Conservation (phyloP, 23 tunicate species). For the Trididemnum miniatum region DNA sequence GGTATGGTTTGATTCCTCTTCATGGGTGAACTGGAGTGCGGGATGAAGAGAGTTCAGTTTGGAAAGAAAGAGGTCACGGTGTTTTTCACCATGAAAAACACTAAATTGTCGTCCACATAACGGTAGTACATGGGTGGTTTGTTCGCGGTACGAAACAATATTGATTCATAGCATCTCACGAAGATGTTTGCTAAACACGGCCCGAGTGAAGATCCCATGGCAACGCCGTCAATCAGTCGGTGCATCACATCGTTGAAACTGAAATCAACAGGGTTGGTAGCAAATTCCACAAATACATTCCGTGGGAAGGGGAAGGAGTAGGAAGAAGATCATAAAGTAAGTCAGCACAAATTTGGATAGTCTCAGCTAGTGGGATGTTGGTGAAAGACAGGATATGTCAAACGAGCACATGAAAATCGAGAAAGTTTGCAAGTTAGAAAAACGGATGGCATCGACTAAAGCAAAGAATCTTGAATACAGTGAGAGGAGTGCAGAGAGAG, state of each 20-base stretch:
- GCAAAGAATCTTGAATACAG: not conserved
- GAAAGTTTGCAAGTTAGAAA: not conserved
- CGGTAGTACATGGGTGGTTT: not conserved
- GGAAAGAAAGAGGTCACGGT: not conserved
- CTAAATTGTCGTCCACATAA: not conserved
- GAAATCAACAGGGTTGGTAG: not conserved
- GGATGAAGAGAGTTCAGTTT: not conserved
- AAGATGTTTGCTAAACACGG: not conserved
- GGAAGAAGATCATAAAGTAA: not conserved
- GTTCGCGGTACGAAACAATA: not conserved
- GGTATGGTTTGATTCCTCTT: not conserved
- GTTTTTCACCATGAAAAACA: not conserved
- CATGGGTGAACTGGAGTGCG: too few species aligned
- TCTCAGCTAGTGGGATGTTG: not conserved
- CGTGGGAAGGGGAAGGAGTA: not conserved
- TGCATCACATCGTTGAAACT: constrained; percentile 3
- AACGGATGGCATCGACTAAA: not conserved
- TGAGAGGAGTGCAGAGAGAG: not conserved
- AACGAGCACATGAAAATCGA: not conserved
- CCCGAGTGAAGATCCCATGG: constrained; percentile 4
- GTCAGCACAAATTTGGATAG: constrained; percentile 10
- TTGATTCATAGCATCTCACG: not conserved
- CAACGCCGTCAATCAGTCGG: not conserved
- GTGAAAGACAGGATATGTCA: not conserved
- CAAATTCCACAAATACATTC: not conserved